Conservation (phyloP, 2,797 vertebrate genomes). For the Smutsia temminckii region DNA sequence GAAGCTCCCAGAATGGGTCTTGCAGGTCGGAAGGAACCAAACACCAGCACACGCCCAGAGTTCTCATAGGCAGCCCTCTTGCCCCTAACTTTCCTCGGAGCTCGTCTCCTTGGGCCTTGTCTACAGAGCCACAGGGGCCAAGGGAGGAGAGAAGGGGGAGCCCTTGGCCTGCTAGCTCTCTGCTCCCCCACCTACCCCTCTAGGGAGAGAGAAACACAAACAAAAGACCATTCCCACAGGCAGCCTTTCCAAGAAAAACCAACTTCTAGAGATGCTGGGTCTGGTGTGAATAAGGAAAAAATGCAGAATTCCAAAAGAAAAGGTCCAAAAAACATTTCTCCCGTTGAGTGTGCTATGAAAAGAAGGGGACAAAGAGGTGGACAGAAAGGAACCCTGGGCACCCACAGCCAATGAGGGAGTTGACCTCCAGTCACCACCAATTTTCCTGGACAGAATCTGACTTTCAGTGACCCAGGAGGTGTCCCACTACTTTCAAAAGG, state of each 20-base stretch:
- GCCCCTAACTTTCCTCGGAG: neutral
- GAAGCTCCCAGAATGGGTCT: slow-evolving; percentile 3
- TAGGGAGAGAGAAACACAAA: slow-evolving; percentile 69
- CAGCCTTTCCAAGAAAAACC: slow-evolving; percentile 73
- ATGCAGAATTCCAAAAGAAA: slow-evolving; percentile 68
- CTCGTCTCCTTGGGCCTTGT: neutral
- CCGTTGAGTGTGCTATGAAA: slow-evolving; percentile 52
- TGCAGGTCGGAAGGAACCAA: neutral
- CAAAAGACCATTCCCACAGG: slow-evolving; percentile 75
- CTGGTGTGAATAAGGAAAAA: slow-evolving; percentile 72
- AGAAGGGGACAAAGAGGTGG: neutral
- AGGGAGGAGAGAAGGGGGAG: neutral
- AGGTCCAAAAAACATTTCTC: slow-evolving; percentile 68
- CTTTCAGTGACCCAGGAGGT: neutral
- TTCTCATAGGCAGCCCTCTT: neutral
- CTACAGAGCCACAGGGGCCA: neutral
- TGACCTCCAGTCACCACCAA: neutral
- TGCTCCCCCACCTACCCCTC: slow-evolving; percentile 48
- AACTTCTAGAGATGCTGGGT: slow-evolving; percentile 61
- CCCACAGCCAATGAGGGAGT: neutral
- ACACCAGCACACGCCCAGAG: neutral
- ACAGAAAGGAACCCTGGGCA: neutral
- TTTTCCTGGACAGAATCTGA: neutral
- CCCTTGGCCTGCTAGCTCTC: slow-evolving; percentile 50
- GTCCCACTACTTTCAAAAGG: neutral